Conservation (phyloP, 2,888 invertebrate species). For the Melipona bicolor region DNA sequence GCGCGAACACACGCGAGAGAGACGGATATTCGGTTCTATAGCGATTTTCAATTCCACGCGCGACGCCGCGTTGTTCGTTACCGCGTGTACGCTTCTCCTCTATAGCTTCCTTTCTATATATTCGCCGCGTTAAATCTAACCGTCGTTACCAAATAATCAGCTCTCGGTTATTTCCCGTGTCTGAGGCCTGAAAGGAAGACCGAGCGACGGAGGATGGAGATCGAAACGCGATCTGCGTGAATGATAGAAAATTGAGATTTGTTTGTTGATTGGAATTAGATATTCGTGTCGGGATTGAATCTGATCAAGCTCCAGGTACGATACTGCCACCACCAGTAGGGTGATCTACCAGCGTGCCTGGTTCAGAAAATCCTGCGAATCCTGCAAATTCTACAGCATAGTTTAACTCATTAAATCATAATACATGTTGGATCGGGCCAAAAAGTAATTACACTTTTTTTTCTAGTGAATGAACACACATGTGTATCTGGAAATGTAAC, state of each 20-base stretch:
- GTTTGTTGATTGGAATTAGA: background rate
- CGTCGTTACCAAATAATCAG: constrained; percentile 4
- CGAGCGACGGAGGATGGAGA: no score
- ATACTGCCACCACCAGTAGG: no score
- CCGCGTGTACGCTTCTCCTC: background rate
- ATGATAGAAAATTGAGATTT: constrained; percentile 4
- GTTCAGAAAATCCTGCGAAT: no score
- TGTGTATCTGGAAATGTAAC: no score
- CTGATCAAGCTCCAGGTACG: no score
- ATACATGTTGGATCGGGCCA: no score
- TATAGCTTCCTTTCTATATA: constrained; percentile 33
- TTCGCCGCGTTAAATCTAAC: constrained; percentile 28
- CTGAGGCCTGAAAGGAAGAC: background rate
- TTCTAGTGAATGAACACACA: no score
- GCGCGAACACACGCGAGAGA: background rate
- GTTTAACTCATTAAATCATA: no score
- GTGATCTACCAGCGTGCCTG: no score
- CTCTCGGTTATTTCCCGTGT: constrained; percentile 4
- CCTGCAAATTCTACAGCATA: no score
- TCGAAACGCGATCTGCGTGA: background rate
- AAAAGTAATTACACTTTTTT: no score
- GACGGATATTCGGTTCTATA: constrained; percentile 4
- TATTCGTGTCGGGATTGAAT: background rate
- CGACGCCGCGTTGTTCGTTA: constrained; percentile 35
- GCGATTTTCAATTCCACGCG: constrained; percentile 35